Evolutionary conservation across 2,797 vertebrate genomes (phyloP), one percentile per base, ranked within the genome.

Genomic region (Argyrosomus regius): DNA sequence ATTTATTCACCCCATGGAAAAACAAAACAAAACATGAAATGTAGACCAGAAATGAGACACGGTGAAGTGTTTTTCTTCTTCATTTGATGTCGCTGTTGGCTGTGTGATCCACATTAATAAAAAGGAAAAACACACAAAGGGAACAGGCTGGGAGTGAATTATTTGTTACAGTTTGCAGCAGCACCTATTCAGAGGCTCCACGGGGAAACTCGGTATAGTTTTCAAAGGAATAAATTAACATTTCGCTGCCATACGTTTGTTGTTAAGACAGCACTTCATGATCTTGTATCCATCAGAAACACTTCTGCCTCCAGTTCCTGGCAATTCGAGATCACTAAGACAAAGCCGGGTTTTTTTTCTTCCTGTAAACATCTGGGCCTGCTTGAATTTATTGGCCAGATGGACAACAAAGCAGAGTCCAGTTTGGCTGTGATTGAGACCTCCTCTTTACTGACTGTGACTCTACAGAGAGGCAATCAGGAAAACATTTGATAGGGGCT

Each of bases 351-450:
- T 45, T 69, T 81, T 73, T 63, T 58, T 58, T 39, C 67, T 53
- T 17, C 5, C 65, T 69, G 87, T 85, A 88, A 88, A 92, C 92
- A 92, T 94, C 92, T 94, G 91, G 92, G 82, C 71, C 66, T 69
- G 56, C 71, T 85, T 66, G 66, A 46, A 72, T 95, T 94, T 90
- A 92, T 88, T 70, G 89, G 69, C 92, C 93, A 94, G 91, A 94
- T 95, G 94, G 91, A 87, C 81, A 86, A 73, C 83, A 90, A 82
- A 84, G 87, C 78, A 13, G 24, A 62, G 66, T 86, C 84, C 84
- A 88, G 84, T 90, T 89, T 87, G 81, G 79, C 89, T 81, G 87
- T 81, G 80, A 82, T 81, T 82, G 66, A 76, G 83, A 87, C 84
- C 77, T 85, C 59, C 45, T 75, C 74, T 87, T 86, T 64, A 82